Percentiles rank a stretch among this genome's conserved stretches.
These are phyloP conservation scores for Hemicrepidius hirtus DNA, from an alignment of 2,888 invertebrate species.

Conservation along the genomic window DNA sequence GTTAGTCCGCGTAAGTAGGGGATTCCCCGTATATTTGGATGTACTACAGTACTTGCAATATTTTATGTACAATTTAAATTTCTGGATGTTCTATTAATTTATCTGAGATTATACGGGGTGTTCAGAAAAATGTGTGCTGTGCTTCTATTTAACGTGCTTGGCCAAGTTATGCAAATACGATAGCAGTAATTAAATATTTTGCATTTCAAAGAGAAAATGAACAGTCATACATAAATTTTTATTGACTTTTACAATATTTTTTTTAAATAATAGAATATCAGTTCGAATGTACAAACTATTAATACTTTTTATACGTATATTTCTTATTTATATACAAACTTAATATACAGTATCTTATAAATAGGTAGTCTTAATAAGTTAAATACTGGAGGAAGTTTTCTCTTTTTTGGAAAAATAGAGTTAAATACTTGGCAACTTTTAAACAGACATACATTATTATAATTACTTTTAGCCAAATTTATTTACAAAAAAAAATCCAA, in stretches of 20 bases:
- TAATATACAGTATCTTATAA: slow-evolving; percentile 36
- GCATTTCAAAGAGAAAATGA: slow-evolving; percentile 13
- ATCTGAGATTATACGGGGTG: no score
- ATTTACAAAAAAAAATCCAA: slow-evolving; percentile 7
- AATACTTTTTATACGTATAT: slow-evolving; percentile 40
- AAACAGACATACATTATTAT: slow-evolving; percentile 21
- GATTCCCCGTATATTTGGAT: no score
- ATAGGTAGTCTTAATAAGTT: slow-evolving; percentile 34
- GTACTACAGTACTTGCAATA: no score
- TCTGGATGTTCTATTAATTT: no score
- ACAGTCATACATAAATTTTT: slow-evolving; percentile 21
- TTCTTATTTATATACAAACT: slow-evolving; percentile 43
- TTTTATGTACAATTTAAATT: no score
- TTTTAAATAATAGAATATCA: slow-evolving; percentile 46
- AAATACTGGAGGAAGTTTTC: slow-evolving; percentile 43
- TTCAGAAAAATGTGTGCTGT: no score
- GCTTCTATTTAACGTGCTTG: no score
- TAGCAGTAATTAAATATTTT: no score
- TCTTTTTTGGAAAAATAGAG: slow-evolving; percentile 43
- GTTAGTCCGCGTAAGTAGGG: no score
- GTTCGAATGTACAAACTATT: slow-evolving; percentile 48
- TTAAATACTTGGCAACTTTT: slow-evolving; percentile 29
- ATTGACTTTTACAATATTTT: slow-evolving; percentile 40
- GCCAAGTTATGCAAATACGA: no score
- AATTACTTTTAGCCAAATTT: not conserved